Base-by-base conservation (phyloP, 2,888 invertebrate genomes). In the Deilephila porcellus region DNA sequence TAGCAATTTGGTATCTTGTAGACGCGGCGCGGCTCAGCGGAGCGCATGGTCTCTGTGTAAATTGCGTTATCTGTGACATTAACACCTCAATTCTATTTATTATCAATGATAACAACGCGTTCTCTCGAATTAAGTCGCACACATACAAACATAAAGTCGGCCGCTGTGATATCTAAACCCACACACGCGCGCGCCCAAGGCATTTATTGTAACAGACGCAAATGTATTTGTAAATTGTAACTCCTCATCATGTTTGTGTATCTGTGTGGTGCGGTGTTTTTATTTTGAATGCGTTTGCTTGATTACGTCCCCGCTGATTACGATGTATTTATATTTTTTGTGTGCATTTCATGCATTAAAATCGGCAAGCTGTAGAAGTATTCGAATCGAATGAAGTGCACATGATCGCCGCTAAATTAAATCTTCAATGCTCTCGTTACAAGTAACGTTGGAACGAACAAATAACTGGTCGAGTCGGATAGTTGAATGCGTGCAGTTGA, bases 401-500 rank as follows among this genome's bases (percentile, higher is more conserved):
- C 75, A 74, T 76, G 83, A 67, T 59, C 29, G 72, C 25, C 25
- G 32, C 37, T 67, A 73, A 64, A 64, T 64, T 73, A 59, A 73
- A 73, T 73, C 56, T 67, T 73, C 64, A 67, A 67, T 59, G 29
- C 59, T 67, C 67, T 73, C 67, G 59, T 79, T 86, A 87, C 88
- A 83, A 85, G 86, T 86, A 86, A 82, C 83, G 82, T 82, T 75
- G 80, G 79, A 79, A 79, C 79, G 82, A 83, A 84, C 84, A 80
- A 86, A 90, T 90, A 89, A 90, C 90, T 89, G 89, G 88, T 89
- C 82, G 88, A 87, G 87, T 88, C 83, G 89, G 86, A 86, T 90
- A 87, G 83, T 86, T 83, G 88, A 88, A 88, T 92, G 91, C 92
- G 92, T 91, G 90, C 89, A 90, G 89, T 87, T 89, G 88, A 83